Evolutionary conservation across 1,140 invertebrate species (phyloP).

Genomic region (Schlechtendalia chinensis): DNA sequence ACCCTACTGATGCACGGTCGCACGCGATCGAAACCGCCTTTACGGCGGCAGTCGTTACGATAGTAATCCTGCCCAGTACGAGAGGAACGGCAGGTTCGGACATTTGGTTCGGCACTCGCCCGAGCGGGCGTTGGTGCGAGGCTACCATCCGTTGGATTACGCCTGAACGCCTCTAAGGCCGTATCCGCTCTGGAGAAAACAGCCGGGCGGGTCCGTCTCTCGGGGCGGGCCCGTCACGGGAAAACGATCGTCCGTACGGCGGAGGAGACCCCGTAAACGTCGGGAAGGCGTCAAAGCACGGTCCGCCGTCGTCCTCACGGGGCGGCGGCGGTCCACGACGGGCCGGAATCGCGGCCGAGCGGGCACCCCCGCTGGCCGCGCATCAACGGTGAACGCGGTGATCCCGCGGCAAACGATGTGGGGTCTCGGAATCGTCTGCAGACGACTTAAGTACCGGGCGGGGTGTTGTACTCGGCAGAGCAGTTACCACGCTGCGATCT

Average conservation of each 20-base stretch:
- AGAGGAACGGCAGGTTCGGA: slow-evolving; percentile 79
- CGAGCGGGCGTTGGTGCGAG: slow-evolving; percentile 69
- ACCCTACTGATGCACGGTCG: too few species aligned
- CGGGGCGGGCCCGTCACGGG: slow-evolving; percentile 19
- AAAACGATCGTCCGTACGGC: slow-evolving; percentile 29
- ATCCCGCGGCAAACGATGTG: too few species aligned
- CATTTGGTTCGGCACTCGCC: slow-evolving; percentile 73
- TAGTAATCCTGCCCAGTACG: slow-evolving; percentile 68
- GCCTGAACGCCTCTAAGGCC: slow-evolving; percentile 80
- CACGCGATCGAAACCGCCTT: too few species aligned
- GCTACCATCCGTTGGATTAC: slow-evolving; percentile 80
- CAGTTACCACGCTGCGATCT: too few species aligned
- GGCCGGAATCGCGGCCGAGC: slow-evolving; percentile 17
- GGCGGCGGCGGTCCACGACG: slow-evolving; percentile 12
- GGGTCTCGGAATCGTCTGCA: too few species aligned
- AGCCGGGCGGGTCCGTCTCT: slow-evolving; percentile 54
- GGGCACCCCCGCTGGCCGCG: neutral
- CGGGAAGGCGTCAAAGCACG: slow-evolving; percentile 21
- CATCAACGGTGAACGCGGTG: too few species aligned
- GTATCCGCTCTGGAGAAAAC: slow-evolving; percentile 67
- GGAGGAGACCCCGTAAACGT: slow-evolving; percentile 24
- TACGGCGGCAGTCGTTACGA: slow-evolving; percentile 57
- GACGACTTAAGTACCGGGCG: too few species aligned
- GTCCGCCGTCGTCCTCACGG: too few species aligned
- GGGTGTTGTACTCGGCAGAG: too few species aligned